phyloP scores from a whole-genome alignment of 2,113 vertebrate species.

The Nerophis lumbriciformis region DNA sequence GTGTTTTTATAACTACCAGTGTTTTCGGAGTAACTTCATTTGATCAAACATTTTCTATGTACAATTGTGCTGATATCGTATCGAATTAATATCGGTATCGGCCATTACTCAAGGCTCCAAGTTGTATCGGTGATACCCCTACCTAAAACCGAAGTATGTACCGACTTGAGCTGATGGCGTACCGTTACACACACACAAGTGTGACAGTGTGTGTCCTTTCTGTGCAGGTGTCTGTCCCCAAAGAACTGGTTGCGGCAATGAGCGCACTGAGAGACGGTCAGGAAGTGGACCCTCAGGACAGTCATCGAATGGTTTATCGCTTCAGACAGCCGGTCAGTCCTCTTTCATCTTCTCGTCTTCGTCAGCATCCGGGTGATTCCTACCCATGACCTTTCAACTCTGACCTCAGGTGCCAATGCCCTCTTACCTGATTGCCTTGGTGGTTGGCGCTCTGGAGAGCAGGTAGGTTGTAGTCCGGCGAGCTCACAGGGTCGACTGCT shows the following conservation, averaged over 20 bases:
- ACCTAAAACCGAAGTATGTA: no score
- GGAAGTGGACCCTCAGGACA: conserved; percentile 77
- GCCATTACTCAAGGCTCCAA: no score
- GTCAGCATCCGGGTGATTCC: not conserved
- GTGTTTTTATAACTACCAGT: no score
- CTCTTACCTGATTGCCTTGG: conserved; percentile 90
- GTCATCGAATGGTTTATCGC: conserved; percentile 71
- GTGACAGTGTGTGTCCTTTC: conserved; percentile 17
- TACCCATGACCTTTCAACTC: conserved; percentile 1
- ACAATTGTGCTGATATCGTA: no score
- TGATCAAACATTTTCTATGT: no score
- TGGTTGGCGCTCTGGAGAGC: conserved; percentile 91
- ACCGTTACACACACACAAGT: no score
- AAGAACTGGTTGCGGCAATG: conserved; percentile 91
- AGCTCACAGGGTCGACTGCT: not conserved
- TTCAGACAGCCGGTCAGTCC: conserved; percentile 75
- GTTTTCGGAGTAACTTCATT: no score
- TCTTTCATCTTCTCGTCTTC: not conserved
- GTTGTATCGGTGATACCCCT: no score
- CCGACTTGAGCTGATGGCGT: no score
- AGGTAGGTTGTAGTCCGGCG: conserved; percentile 63
- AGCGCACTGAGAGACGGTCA: conserved; percentile 86
- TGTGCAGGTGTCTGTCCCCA: conserved; percentile 84
- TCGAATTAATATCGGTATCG: no score
- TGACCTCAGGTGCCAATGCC: conserved; percentile 87